These are phyloP conservation scores for Chelonus formosanus DNA, from an alignment of 2,888 invertebrate genomes.

Conservation along the genomic window DNA sequence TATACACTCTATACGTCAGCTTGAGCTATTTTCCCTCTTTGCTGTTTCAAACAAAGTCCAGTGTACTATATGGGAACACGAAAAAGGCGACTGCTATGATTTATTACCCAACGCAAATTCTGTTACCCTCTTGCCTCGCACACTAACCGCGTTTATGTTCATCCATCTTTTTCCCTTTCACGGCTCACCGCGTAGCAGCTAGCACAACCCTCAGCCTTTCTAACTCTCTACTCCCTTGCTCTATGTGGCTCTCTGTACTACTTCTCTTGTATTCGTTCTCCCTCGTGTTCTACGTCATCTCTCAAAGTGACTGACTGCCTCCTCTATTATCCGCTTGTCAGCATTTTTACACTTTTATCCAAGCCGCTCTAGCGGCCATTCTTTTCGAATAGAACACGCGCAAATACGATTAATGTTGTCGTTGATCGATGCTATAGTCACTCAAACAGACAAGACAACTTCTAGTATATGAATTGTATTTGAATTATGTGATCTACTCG, in stretches of 20 bases:
- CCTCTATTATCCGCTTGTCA: conserved; percentile 66
- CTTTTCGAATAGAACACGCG: conserved; percentile 32
- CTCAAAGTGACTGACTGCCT: conserved; percentile 65
- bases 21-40: background rate
- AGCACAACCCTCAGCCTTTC: conserved; percentile 23
- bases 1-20: conserved; percentile 36
- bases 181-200: conserved; percentile 55
- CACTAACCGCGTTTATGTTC: conserved; percentile 63
- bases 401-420: conserved; percentile 43
- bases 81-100: conserved; percentile 60
- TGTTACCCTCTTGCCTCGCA: conserved; percentile 59
- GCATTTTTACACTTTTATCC: conserved; percentile 65
- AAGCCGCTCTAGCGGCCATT: conserved; percentile 34
- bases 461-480: conserved; percentile 11
- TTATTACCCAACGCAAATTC: conserved; percentile 64
- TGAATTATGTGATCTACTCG: conserved; percentile 33
- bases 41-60: conserved; percentile 40
- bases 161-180: conserved; percentile 66
- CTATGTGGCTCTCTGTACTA: conserved; percentile 33
- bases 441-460: conserved; percentile 12
- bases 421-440: conserved; percentile 39
- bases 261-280: conserved; percentile 37
- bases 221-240: background rate
- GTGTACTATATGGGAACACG: conserved; percentile 40
- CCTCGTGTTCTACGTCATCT: conserved; percentile 62